phyloP scores from a whole-genome alignment of 2,888 invertebrate species.

The Callosobruchus maculatus region DNA sequence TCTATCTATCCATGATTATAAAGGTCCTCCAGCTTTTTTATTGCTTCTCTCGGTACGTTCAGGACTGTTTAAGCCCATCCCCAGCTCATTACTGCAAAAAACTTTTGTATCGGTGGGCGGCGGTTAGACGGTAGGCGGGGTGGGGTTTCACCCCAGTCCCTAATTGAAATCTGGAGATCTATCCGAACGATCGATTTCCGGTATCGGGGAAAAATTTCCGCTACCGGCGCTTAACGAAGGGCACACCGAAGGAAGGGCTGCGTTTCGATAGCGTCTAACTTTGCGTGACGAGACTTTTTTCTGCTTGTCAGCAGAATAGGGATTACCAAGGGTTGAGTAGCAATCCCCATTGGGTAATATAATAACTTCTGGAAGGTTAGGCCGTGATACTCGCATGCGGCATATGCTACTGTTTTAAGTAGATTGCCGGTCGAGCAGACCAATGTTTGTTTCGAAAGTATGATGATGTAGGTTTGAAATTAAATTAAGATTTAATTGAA shows the following conservation, averaged over 20 bases:
- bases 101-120: not conserved
- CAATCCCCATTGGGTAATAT: not conserved
- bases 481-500: too few relatives aligned
- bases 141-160: not conserved
- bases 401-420: not conserved
- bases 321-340: not conserved
- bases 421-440: too few relatives aligned
- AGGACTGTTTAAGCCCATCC: not conserved
- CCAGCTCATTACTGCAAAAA: not conserved
- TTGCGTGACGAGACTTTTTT: not conserved
- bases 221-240: not conserved
- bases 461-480: too few relatives aligned
- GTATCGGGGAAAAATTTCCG: not conserved
- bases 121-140: not conserved
- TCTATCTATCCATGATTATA: too few relatives aligned
- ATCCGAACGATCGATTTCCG: not conserved
- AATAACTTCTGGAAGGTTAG: not conserved
- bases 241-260: not conserved
- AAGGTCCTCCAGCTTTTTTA: not conserved
- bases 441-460: too few relatives aligned
- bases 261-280: not conserved
- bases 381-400: not conserved
- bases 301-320: not conserved
- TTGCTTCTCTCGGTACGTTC: not conserved
- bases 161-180: conserved; percentile 1